Base-by-base conservation (phyloP, 2,797 vertebrate genomes). In the Anisognathus igniventris region DNA sequence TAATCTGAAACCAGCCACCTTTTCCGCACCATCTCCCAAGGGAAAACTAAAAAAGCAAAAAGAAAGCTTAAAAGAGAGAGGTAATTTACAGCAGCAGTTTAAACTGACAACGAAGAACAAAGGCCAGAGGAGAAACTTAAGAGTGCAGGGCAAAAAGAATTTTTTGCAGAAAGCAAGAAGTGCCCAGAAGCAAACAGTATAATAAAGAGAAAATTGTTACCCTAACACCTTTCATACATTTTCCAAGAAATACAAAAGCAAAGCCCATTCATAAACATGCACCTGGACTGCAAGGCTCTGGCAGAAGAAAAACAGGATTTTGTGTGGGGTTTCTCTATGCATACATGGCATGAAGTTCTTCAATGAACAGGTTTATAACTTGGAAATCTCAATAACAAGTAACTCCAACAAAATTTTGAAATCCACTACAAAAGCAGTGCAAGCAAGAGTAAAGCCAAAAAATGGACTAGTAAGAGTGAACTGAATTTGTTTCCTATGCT, bases 11-110 rank as follows among this genome's bases (percentile, higher is more conserved):
- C 65, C 15, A 16, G 71, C 58, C 40, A 27, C 54, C 45, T 88
- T 93, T 93, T 94, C 76, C 40, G 92, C 84, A 95, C 65, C 44
- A 53, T 83, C 64, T 92, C 95, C 74, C 24, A 82, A 70, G 30
- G 21, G 53, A 82, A 79, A 93, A 94, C 95, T 81, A 91, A 94
- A 57, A 56, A 56, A 54, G 31, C 51, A 54, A 95, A 92, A 80
- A 22, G 5, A 27, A 75, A 78, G 48, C 84, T 84, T 78, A 53
- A 91, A 42, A 78, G 35, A 57, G 37, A 77, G 18, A 42, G 5
- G 30, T 42, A 67, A 81, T 76, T 86, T 78, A 58, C 25, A 64
- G 70, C 51, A 70, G 31, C 1, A 3, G 17, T 86, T 78, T 57
- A 11, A 90, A 85, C 25, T 71, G 74, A 75, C 51, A 81, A 28